These are phyloP conservation scores for Agrilus biguttatus DNA, from an alignment of 2,888 invertebrate genomes.

Conservation along the genomic window DNA sequence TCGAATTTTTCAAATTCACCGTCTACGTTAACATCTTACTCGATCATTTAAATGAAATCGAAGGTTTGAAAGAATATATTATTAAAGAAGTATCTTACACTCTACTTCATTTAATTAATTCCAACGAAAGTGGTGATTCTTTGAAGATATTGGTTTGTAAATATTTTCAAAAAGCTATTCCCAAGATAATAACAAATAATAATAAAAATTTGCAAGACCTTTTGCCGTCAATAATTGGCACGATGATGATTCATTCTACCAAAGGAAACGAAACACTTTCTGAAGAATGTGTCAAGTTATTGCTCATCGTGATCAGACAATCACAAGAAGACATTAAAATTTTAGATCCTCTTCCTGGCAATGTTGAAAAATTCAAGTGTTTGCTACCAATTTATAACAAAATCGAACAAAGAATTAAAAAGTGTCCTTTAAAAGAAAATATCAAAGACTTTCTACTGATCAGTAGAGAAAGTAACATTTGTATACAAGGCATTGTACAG, in stretches of 20 bases:
- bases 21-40: conserved; percentile 35
- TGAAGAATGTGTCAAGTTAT: conserved; percentile 27
- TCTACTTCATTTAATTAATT: conserved; percentile 36
- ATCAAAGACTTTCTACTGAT: conserved; percentile 37
- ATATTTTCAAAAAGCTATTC: conserved; percentile 33
- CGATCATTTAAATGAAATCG: conserved; percentile 24
- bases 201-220: conserved; percentile 32
- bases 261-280: conserved; percentile 26
- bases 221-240: conserved; percentile 37
- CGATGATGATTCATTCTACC: conserved; percentile 31
- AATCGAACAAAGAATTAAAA: conserved; percentile 21
- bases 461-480: conserved; percentile 20
- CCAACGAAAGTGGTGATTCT: conserved; percentile 22
- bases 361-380: conserved; percentile 19
- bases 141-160: conserved; percentile 22
- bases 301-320: conserved; percentile 40
- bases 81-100: conserved; percentile 41
- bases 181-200: conserved; percentile 31
- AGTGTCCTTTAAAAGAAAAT: conserved; percentile 27
- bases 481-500: conserved; percentile 36
- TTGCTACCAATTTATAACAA: conserved; percentile 23
- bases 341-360: conserved; percentile 38
- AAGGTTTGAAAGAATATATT: conserved; percentile 37
- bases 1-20: conserved; percentile 41
- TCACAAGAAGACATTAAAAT: conserved; percentile 33